Base-by-base conservation (phyloP, 2,113 vertebrate species). In the Trematocara stigmaticum region DNA sequence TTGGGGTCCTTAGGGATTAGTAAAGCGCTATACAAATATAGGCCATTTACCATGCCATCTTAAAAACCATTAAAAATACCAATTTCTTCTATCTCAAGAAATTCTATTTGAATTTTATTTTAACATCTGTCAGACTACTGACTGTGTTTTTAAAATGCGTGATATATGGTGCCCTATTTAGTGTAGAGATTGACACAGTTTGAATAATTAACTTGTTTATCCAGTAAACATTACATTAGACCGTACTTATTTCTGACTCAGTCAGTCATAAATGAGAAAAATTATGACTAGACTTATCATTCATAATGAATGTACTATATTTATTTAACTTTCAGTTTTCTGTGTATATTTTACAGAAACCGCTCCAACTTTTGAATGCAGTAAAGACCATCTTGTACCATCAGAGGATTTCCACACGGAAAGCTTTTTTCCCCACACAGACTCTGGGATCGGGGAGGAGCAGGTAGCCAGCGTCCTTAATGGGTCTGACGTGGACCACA, bases 371-470 rank as follows among this genome's bases (percentile, higher is more conserved):
- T 97, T 97, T 86, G 96, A 97, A 79, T 93, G 92, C 84, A 86
- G 95, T 89, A 97, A 97, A 89, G 97, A 97, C 83, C 95, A 95
- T 8, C 89, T 94, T 0, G 91, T 94, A 11, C 94, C 96, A 1
- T 95, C 95, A 83, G 97, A 97, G 88, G 96, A 97, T 74, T 91
- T 96, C 83, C 96, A 95, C 26, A 61, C 95, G 38, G 97, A 97
- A 87, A 95, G 93, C 84, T 96, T 96, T 56, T 96, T 98, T 90
- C 97, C 97, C 89, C 97, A 97, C 93, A 97, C 97, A 3, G 98
- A 99, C 94, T 98, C 98, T 2, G 98, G 97, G 55, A 97, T 98
- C 53, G 97, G 96, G 84, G 97, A 98, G 49, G 98, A 99, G 80
- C 97, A 97, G 79, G 94, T 97, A 78, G 94, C 96, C 69, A 96